Percentiles rank a stretch among this genome's conserved stretches.
Evolutionary conservation across 1,140 invertebrate genomes (phyloP).

Genomic region (Dendroctonus ponderosae): DNA sequence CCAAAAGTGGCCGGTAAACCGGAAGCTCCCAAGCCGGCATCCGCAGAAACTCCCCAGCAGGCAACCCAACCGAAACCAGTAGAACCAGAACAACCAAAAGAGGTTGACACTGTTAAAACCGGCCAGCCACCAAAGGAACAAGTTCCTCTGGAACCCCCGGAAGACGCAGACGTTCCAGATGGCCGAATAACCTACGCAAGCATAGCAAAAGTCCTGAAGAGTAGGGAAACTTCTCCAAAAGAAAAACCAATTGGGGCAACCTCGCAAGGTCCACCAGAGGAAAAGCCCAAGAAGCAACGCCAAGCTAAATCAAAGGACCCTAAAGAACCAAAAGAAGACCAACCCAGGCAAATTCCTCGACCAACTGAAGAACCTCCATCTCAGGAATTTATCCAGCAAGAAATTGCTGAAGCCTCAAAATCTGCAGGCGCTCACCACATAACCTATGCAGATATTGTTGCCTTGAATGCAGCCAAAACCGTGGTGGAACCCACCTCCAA

Average conservation of each 20-base stretch:
- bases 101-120: background rate
- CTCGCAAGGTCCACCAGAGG: too few species aligned
- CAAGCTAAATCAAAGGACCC: too few species aligned
- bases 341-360: too few species aligned
- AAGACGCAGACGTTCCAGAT: constrained; percentile 14
- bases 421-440: constrained; percentile 4
- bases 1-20: background rate
- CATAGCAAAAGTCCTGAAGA: constrained; percentile 31
- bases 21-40: background rate
- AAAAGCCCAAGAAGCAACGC: too few species aligned
- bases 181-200: constrained; percentile 35
- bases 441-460: constrained; percentile 33
- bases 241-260: too few species aligned
- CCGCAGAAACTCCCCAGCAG: background rate
- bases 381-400: too few species aligned
- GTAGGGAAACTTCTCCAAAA: constrained; percentile 37
- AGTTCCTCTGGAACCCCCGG: constrained; percentile 19
- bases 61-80: background rate
- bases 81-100: too few species aligned
- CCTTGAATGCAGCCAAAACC: constrained; percentile 19
- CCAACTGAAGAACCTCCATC: too few species aligned
- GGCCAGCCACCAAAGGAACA: background rate
- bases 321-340: too few species aligned
- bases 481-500: constrained; percentile 37
- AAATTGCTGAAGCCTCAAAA: constrained; percentile 4